phyloP scores from a whole-genome alignment of 1,140 invertebrate genomes.

The Caenorhabditis inopinata region DNA sequence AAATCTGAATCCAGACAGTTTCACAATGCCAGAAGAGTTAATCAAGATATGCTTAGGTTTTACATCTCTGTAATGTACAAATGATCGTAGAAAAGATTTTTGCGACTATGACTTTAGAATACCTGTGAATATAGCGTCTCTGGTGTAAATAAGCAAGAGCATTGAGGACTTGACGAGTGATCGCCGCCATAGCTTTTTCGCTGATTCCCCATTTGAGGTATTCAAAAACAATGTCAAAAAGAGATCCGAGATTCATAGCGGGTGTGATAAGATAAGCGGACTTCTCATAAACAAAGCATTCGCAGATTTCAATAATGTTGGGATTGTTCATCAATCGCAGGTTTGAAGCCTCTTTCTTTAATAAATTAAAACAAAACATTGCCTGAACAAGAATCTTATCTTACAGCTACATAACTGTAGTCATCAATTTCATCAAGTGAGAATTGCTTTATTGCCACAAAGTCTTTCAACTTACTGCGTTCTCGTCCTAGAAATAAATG shows the following conservation, averaged over 20 bases:
- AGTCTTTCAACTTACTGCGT: neutral
- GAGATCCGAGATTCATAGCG: neutral
- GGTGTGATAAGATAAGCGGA: constrained; percentile 2
- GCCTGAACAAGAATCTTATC: no score
- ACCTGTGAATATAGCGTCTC: constrained; percentile 34
- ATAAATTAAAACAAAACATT: no score
- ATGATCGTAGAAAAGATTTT: no score
- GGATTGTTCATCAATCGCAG: constrained; percentile 10
- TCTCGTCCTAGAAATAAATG: neutral
- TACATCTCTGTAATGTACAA: neutral
- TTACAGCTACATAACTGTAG: neutral
- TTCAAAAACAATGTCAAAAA: neutral
- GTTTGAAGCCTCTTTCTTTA: neutral
- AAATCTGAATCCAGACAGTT: constrained; percentile 30
- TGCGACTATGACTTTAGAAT: no score
- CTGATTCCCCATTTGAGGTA: neutral
- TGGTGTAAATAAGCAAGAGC: constrained; percentile 22
- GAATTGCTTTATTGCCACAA: neutral
- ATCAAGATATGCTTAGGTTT: neutral
- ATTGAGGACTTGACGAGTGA: neutral
- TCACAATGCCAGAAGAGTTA: neutral
- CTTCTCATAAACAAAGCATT: neutral
- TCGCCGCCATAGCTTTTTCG: neutral
- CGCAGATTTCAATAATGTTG: neutral
- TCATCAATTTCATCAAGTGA: neutral